These are phyloP conservation scores for Epiperipatus broadwayi DNA, from an alignment of 2,888 invertebrate species.

Conservation along the genomic window DNA sequence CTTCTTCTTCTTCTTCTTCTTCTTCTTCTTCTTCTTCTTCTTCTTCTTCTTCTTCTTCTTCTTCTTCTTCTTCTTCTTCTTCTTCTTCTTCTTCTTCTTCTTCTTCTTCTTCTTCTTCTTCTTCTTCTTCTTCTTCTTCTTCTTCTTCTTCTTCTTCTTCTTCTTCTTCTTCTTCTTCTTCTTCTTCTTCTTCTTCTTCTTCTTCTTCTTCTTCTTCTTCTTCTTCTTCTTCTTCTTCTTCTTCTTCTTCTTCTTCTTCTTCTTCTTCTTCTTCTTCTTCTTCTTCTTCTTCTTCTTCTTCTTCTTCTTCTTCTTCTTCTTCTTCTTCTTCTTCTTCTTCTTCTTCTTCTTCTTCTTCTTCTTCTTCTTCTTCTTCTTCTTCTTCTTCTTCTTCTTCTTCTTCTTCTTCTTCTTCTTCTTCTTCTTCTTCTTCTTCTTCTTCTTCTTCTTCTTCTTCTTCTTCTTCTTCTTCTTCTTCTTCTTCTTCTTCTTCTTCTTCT, in stretches of 20 bases:
- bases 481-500: slow-evolving; percentile 3
- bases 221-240: slow-evolving; percentile 3
- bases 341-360: slow-evolving; percentile 3
- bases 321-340: slow-evolving; percentile 3
- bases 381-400: slow-evolving; percentile 3
- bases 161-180: slow-evolving; percentile 3
- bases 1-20: slow-evolving; percentile 3
- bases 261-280: slow-evolving; percentile 3
- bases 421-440: slow-evolving; percentile 3
- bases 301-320: slow-evolving; percentile 3
- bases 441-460: slow-evolving; percentile 3
- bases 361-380: slow-evolving; percentile 3
- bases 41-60: slow-evolving; percentile 3
- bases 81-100: slow-evolving; percentile 3
- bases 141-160: slow-evolving; percentile 3
- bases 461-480: slow-evolving; percentile 3
- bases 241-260: slow-evolving; percentile 3
- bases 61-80: slow-evolving; percentile 3
- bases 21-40: slow-evolving; percentile 3
- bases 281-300: slow-evolving; percentile 3
- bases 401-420: slow-evolving; percentile 3
- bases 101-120: slow-evolving; percentile 3
- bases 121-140: slow-evolving; percentile 3
- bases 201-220: slow-evolving; percentile 3
- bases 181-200: slow-evolving; percentile 3